Percentiles rank a stretch among this genome's conserved stretches.
These are phyloP conservation scores for Okamejei kenojei DNA, from an alignment of 2,797 vertebrate genomes.

Conservation along the genomic window DNA sequence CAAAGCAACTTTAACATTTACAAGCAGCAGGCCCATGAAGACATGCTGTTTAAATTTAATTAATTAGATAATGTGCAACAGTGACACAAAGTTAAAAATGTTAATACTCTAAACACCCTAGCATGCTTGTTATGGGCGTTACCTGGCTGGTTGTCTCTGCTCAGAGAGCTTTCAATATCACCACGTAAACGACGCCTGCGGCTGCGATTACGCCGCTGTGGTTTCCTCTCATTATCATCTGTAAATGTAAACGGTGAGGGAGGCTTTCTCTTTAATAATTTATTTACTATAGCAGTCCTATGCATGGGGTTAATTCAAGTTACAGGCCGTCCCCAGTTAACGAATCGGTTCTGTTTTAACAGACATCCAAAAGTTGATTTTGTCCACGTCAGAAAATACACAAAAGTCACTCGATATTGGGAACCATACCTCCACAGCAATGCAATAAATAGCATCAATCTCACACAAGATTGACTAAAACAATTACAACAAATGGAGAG, in stretches of 20 bases:
- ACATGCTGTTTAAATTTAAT: background rate
- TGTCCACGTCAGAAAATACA: no score
- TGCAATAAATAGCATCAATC: no score
- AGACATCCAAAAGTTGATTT: no score
- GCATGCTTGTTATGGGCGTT: conserved; percentile 69
- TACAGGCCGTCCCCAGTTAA: no score
- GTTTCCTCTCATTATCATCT: conserved; percentile 92
- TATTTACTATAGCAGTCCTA: conserved; percentile 7
- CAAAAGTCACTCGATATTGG: no score
- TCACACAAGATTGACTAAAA: no score
- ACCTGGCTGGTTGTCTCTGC: conserved; percentile 92
- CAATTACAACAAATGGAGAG: no score
- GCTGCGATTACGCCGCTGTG: conserved; percentile 95
- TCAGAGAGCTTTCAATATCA: conserved; percentile 49
- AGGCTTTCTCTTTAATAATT: conserved; percentile 49
- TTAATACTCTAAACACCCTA: conserved; percentile 59
- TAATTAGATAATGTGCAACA: background rate
- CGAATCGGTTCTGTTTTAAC: no score
- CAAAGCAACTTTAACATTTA: background rate
- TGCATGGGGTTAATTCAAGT: conserved; percentile 9
- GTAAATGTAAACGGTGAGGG: conserved; percentile 69
- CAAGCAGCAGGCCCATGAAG: background rate
- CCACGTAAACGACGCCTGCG: conserved; percentile 81
- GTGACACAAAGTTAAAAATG: background rate
- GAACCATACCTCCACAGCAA: no score